Base-by-base conservation (phyloP, 2,113 vertebrate genomes). In the Megaceryle torquata region DNA sequence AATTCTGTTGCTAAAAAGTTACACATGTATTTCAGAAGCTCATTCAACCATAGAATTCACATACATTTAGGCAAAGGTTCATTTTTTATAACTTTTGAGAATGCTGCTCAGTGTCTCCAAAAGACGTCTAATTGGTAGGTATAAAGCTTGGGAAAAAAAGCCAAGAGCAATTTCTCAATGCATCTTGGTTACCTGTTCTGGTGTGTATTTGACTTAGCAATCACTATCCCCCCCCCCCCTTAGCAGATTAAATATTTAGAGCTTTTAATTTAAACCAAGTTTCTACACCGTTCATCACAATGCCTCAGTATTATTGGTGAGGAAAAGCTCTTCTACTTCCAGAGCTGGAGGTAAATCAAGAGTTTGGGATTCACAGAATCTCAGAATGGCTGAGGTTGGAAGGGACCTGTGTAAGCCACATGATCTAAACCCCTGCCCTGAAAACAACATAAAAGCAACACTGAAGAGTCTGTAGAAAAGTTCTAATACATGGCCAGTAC, bases 281-380 rank as follows among this genome's bases (percentile, higher is more conserved):
- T 85, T 61, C 82, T 77, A 82, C 25, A n/a, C 25, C 46, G 37
- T 43, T 71, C 69, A 71, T 29, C 7, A 63, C 31, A 59, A 68
- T 4, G 8, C 9, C 53, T 35, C 54, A 75, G 13, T 35, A 56
- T 15, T 56, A 69, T 1, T 0, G 0, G 65, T 26, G n/a, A 71
- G 35, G 10, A 89, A 75, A 87, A 89, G 21, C 24, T 74, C 24
- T 53, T 87, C 76, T 56, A 83, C 26, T 75, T 25, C 46, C 31
- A 33, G 7, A 82, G 26, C 10, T 44, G 16, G 48, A 83, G 78
- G 5, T 59, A 41, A 65, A 82, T 29, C 39, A 60, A 31, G 31
- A 67, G 29, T 71, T 18, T 56, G 54, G 25, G 41, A 68, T 60
- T 28, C 0, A 0, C 13, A 86, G 13, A 22, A 74, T 14, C 50